Conservation (phyloP, 1,140 invertebrate species). For the Diploscapter pachys region DNA sequence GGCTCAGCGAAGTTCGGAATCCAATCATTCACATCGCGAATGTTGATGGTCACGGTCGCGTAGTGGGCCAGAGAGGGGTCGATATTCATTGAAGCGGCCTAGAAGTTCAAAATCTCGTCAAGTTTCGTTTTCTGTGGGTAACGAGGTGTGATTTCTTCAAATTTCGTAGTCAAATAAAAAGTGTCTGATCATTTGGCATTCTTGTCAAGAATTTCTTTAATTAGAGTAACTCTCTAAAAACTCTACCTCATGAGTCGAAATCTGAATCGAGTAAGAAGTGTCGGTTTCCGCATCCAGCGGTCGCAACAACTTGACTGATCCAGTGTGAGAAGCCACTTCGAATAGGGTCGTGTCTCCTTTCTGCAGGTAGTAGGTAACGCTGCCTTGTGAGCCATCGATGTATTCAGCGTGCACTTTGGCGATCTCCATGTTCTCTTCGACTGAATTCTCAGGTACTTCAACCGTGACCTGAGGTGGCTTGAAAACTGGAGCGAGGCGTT, state of each 20-base stretch:
- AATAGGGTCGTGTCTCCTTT: conserved; percentile 47
- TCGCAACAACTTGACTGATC: conserved; percentile 44
- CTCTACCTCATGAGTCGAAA: not conserved
- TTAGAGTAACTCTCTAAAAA: no score
- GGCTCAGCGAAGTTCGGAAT: conserved; percentile 54
- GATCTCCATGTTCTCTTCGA: conserved; percentile 55
- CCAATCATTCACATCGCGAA: conserved; percentile 58
- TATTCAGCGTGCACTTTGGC: conserved; percentile 46
- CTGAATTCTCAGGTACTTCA: no score
- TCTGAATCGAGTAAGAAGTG: conserved; percentile 40
- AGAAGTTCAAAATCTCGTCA: no score
- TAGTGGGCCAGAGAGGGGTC: conserved; percentile 47
- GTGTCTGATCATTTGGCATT: no score
- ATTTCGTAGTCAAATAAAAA: no score
- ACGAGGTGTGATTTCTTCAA: no score
- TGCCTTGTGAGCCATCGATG: conserved; percentile 47
- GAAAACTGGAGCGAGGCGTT: conserved; percentile 49
- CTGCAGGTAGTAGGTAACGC: conserved; percentile 46
- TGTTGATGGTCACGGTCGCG: conserved; percentile 45
- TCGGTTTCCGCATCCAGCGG: conserved; percentile 53
- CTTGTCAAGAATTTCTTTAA: no score
- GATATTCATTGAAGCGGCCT: no score
- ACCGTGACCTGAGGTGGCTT: conserved; percentile 41
- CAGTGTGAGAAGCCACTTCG: conserved; percentile 42
- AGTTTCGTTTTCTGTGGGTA: no score